Conservation (phyloP, 2,113 vertebrate species). For the Lathamus discolor region DNA sequence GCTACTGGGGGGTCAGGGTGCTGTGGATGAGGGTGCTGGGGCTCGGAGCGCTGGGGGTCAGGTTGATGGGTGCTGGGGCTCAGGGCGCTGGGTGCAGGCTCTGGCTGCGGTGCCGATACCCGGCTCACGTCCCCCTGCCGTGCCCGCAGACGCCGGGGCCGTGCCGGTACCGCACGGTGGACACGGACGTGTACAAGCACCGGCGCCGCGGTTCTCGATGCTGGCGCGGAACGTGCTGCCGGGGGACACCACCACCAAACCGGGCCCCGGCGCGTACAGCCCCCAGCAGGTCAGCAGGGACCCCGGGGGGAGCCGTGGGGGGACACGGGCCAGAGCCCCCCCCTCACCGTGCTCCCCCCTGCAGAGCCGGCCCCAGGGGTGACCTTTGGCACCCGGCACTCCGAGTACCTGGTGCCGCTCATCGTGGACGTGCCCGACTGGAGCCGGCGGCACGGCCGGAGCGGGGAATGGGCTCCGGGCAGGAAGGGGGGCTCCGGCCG, state of each 20-base stretch:
- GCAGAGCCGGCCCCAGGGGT: conserved; percentile 66
- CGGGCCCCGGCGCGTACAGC: conserved; percentile 83
- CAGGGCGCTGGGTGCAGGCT: too few species aligned
- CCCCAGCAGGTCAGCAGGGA: conserved; percentile 72
- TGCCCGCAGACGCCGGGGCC: conserved; percentile 83
- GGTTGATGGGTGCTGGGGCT: neutral
- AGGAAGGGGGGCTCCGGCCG: too few species aligned
- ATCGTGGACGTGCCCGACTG: conserved; percentile 64
- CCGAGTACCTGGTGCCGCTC: conserved; percentile 73
- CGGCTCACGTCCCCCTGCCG: too few species aligned
- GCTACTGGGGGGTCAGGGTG: neutral
- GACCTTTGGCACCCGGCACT: conserved; percentile 87
- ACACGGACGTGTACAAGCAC: conserved; percentile 71
- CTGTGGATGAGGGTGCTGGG: too few species aligned
- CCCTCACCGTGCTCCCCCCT: neutral
- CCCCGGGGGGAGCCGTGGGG: too few species aligned
- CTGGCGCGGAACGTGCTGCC: conserved; percentile 76
- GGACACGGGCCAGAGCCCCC: too few species aligned
- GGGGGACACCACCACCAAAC: conserved; percentile 71
- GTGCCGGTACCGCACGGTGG: conserved; percentile 81
- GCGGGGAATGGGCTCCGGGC: too few species aligned
- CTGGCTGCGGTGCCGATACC: too few species aligned
- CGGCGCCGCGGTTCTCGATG: conserved; percentile 85
- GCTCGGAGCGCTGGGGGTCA: too few species aligned
- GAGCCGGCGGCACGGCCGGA: too few species aligned